A percentile compares a stretch with the other conserved stretches of the same genome.
These are phyloP conservation scores for Drosophila setosimentum DNA, from an alignment of 2,888 invertebrate genomes.

Conservation along the genomic window DNA sequence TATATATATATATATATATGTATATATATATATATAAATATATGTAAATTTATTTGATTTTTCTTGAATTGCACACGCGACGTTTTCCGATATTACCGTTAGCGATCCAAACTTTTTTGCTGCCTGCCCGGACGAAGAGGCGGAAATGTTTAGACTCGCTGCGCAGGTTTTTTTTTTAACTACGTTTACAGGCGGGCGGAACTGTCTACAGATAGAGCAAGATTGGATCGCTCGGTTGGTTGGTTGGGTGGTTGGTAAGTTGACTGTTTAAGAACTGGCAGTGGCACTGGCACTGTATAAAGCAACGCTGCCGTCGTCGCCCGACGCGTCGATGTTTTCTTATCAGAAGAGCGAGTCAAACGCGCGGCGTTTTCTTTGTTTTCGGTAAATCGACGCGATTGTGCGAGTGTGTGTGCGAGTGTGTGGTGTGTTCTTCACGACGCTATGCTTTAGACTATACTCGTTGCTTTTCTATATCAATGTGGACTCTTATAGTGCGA, in stretches of 20 bases:
- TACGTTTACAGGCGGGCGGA: constrained; percentile 31
- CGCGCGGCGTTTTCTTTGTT: constrained; percentile 57
- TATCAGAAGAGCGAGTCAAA: constrained; percentile 54
- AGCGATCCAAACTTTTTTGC: constrained; percentile 12
- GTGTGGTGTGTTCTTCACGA: constrained; percentile 18
- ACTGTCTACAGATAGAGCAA: constrained; percentile 45
- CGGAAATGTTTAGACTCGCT: constrained; percentile 41
- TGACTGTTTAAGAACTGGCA: constrained; percentile 44
- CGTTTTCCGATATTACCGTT: constrained; percentile 2
- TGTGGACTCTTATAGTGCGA: constrained; percentile 18
- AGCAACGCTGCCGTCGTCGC: constrained; percentile 19
- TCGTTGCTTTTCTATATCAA: constrained; percentile 34
- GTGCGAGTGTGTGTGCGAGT: constrained; percentile 7
- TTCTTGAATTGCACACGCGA: constrained; percentile 27
- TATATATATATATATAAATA: neutral
- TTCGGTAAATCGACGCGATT: constrained; percentile 40
- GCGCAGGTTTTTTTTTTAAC: constrained; percentile 15
- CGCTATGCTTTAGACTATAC: constrained; percentile 22
- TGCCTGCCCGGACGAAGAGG: constrained; percentile 24
- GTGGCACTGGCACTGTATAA: constrained; percentile 34
- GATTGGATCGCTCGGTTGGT: constrained; percentile 49
- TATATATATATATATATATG: neutral
- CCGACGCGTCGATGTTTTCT: constrained; percentile 36
- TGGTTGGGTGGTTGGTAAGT: constrained; percentile 29
- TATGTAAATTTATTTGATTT: neutral